Base-by-base conservation (phyloP, 2,113 vertebrate genomes). In the Perccottus glenii region DNA sequence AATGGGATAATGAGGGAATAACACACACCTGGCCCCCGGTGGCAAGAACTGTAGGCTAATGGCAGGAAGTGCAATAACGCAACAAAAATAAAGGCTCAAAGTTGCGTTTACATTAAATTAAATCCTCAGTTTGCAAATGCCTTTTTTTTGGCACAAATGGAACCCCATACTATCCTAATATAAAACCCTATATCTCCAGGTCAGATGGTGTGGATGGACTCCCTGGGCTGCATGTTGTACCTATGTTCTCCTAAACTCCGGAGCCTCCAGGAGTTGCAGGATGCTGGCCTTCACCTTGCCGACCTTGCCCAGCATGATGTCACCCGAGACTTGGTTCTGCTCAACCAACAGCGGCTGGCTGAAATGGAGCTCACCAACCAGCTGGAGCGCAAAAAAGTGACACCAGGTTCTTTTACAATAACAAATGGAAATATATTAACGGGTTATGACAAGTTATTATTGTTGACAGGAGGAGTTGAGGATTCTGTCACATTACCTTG, bases 351-450 rank as follows among this genome's bases (percentile, higher is more conserved):
- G 51, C 62, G 89, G 0, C 75, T 93, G 46, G 84, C 86, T 0
- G 91, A 94, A 77, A 91, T 55, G 12, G 89, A 94, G 61, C 80
- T 94, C 74, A 93, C 89, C 76, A 91, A 87, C 55, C 87, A 94
- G 62, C 70, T 95, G 58, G 92, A 94, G 68, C 88, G 81, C n/a
- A 92, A 93, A 73, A 91, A 90, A 72, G 85, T 75, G 51, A 8
- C 27, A 15, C 1, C 27, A 9, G n/a, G 3, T 16, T 9, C 3
- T 12, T 14, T 35, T 27, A 32, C 9, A 11, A 6, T 11, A 11
- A 12, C 32, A 14, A 7, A n/a, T 27, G 12, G 14, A 7, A 56
- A 11, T 52, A n/a, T 9, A n/a, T 38, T 27, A n/a, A 27, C 19
- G 19, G 3, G n/a, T 2, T 1, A 36, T 56, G 33, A 56, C 33